Evolutionary conservation across 2,888 invertebrate genomes (phyloP), one percentile per base, ranked within the genome.

Genomic region (Ectemnius cavifrons): DNA sequence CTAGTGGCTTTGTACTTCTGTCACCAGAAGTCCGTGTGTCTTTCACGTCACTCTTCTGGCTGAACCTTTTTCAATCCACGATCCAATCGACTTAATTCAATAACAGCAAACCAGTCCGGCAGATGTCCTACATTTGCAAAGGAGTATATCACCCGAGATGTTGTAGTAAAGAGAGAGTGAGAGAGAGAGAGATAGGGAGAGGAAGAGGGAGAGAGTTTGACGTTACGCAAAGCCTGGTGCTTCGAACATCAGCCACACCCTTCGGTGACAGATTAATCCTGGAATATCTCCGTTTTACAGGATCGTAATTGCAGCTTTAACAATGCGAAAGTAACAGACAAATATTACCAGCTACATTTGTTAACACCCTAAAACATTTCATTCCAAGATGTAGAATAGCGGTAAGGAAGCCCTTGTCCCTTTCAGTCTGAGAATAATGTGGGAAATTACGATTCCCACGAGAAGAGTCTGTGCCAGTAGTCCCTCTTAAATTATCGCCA

Each of bases 291-390:
- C 63, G 66, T 70, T 81, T 68, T 66, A 73, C 71, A 75, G 68
- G 16, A 16, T n/a, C 68, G 77, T 81, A 81, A 82, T 82, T 79
- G 73, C 79, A 71, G 78, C 75, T 69, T 81, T 79, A 80, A 72
- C 77, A 77, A 77, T 61, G 61, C 67, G 14, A 56, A 77, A 68
- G 65, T 71, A 78, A 79, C 73, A 73, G 59, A 67, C 63, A 72
- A 78, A 80, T 82, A 80, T 82, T 76, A 78, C 70, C 73, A 63
- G 64, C 70, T 71, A 59, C 62, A 73, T 57, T 60, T 77, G 78
- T 83, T 83, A 84, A 82, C 79, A 81, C 81, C 81, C 82, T 77
- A 82, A 37, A 87, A 88, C 85, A 87, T 88, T 88, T 88, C 87
- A 85, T 71, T 49, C 85, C 83, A 75, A 81, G 83, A 82, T 81